Evolutionary conservation across 2,797 vertebrate species (phyloP).

Genomic region (Sebastiscus tertius): DNA sequence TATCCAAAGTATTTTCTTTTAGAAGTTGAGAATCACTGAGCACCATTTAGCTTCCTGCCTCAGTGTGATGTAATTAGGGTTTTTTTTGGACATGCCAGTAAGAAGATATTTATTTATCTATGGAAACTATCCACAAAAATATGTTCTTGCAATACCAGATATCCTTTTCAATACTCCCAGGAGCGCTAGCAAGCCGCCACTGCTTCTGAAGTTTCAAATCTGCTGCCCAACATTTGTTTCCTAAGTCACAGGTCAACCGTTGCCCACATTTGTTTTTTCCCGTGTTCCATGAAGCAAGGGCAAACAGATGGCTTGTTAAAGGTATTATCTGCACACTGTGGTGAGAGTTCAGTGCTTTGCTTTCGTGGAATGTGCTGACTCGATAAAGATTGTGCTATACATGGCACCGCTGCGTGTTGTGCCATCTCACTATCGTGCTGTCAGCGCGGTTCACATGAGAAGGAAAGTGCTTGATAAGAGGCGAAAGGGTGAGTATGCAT

Average conservation of each 20-base stretch:
- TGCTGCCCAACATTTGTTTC: constrained; percentile 77
- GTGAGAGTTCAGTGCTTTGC: constrained; percentile 75
- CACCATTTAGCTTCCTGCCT: constrained; percentile 29
- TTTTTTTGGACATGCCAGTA: constrained; percentile 24
- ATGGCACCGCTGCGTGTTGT: constrained; percentile 73
- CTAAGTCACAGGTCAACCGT: constrained; percentile 77
- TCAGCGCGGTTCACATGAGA: constrained; percentile 77
- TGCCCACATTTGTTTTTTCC: constrained; percentile 78
- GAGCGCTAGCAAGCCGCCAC: constrained; percentile 38
- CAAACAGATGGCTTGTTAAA: constrained; percentile 76
- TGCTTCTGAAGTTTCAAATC: constrained; percentile 69
- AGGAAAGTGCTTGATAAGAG: constrained; percentile 73
- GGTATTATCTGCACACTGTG: constrained; percentile 77
- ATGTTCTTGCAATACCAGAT: constrained; percentile 65
- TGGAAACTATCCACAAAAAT: constrained; percentile 65
- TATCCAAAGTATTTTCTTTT: constrained; percentile 21
- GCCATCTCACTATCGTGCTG: constrained; percentile 72
- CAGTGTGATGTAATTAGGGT: constrained; percentile 38
- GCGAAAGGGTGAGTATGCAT: constrained; percentile 55
- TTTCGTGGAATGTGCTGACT: constrained; percentile 81
- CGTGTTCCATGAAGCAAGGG: constrained; percentile 74
- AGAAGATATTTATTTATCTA: constrained; percentile 61
- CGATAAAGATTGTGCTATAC: constrained; percentile 67
- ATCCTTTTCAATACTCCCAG: constrained; percentile 69
- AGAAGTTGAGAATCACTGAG: constrained; percentile 30